Evolutionary conservation across 2,797 vertebrate species (phyloP), one percentile per base, ranked within the genome.

Genomic region (Percopsis omiscomaycus): DNA sequence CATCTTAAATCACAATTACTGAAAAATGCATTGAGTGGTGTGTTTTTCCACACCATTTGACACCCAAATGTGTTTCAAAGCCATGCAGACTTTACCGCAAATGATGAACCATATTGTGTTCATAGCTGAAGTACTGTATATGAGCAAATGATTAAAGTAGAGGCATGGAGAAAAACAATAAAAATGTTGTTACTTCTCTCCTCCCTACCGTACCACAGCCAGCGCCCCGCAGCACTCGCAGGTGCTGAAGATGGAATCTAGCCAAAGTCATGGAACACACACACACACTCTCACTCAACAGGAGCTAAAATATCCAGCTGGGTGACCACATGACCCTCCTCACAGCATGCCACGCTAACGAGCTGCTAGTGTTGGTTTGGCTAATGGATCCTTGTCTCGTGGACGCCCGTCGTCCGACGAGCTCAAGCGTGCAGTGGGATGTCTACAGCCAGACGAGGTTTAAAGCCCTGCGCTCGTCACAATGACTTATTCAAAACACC

Each of bases 401-500:
- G 71, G 78, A 71, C 78, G 53, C n/a, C 77, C 77, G 79, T 75
- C 71, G 70, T 75, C 80, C 74, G 58, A 68, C 74, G 68, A 74
- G 48, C 61, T 77, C 55, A 46, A 49, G 58, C 9, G 15, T 50
- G 50, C 61, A 15, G 62, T 49, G 3, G 37, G 37, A 37, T 37
- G 37, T 37, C 37, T 47, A 8, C 74, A 61, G 83, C 80, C 80
- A 83, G 82, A 78, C 73, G 80, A 79, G 0, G 65, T 80, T 82
- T 88, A 85, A 88, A 87, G 81, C 62, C 70, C 66, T 65, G 77
- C 73, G 64, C 72, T 59, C 61, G 27, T 69, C 68, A 55, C 58
- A 69, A 88, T 88, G 75, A 91, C 79, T 92, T 90, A 91, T 91
- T 91, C 82, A 91, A 84, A 79, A 76, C 37, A 30, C 55, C 49